Evolutionary conservation across 1,140 invertebrate species (phyloP), one percentile per base, ranked within the genome.

Genomic region (Drosophila pseudoananassae): DNA sequence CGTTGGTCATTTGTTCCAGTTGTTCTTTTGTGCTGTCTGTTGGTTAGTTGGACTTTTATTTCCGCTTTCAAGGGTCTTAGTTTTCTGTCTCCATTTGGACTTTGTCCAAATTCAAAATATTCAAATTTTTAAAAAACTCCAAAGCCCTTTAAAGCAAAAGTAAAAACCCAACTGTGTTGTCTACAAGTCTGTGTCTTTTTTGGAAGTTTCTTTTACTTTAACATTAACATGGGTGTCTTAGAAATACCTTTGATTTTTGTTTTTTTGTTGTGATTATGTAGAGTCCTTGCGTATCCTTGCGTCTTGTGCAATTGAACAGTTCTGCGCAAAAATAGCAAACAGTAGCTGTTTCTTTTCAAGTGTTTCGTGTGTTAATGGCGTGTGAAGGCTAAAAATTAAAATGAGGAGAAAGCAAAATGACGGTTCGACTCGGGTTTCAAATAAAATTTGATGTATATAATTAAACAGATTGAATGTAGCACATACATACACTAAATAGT

Each of bases 381-480:
- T 50, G 17, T 43, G 20, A 52, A 47, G 25, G 47, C 29, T 46
- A 45, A 50, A 56, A 50, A 56, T 56, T 14, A 23, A 64, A 38
- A 38, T 12, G 14, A 70, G 10, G 14, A 12, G 17, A 52, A 68
- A 46, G 23, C 29, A 50, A 58, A 29, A 25, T 27, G 20, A 20
- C 20, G 5, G 53, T 73, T 33, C 25, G 25, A 27, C 6, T 27
- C 6, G 25, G 5, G 64, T 63, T 77, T 46, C 9, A 70, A 87
- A 84, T 84, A 87, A 82, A 78, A 57, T 63, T 73, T 61, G 56
- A 71, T 85, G 70, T 85, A 85, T 87, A 75, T 87, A 85, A 85
- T 77, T 77, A 87, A 81, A 87, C 69, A 85, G 66, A 77, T 69
- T 87, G 74, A 68, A 81, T 74, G 69, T 87, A 85, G 82, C 82